Evolutionary conservation across 2,888 invertebrate genomes (phyloP).

Genomic region (Caenorhabditis virilis): DNA sequence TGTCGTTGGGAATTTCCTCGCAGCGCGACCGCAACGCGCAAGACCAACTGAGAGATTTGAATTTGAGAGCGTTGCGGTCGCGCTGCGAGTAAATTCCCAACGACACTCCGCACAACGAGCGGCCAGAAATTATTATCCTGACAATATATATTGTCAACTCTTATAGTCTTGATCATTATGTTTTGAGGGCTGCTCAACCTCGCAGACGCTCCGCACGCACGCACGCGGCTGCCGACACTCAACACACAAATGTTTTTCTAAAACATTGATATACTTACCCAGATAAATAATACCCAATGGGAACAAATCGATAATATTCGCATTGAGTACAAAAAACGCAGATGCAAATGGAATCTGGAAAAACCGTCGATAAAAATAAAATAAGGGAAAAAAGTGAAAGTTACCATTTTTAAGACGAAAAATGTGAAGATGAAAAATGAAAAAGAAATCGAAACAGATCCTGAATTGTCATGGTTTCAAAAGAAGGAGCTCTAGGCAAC

Average conservation of each 20-base stretch:
- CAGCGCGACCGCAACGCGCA: no score
- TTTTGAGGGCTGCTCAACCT: no score
- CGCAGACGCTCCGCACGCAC: no score
- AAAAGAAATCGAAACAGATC: neutral
- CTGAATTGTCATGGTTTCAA: neutral
- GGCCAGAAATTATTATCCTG: no score
- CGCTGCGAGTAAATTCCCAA: no score
- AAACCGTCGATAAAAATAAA: neutral
- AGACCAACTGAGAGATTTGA: no score
- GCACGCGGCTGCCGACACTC: no score
- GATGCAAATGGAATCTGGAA: slow-evolving; percentile 33
- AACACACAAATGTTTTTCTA: neutral
- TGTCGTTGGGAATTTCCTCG: no score
- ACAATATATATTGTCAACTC: neutral
- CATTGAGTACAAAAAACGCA: slow-evolving; percentile 19
- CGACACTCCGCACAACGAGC: no score
- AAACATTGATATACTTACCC: no score
- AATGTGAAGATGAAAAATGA: neutral
- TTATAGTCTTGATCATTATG: neutral
- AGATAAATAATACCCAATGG: slow-evolving; percentile 25
- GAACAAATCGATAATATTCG: slow-evolving; percentile 24
- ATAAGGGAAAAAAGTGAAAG: slow-evolving; percentile 4
- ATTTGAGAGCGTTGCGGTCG: no score
- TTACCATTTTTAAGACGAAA: slow-evolving; percentile 6
- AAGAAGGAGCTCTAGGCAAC: slow-evolving; percentile 11